Conservation (phyloP, 2,113 vertebrate species). For the Mus pahari region DNA sequence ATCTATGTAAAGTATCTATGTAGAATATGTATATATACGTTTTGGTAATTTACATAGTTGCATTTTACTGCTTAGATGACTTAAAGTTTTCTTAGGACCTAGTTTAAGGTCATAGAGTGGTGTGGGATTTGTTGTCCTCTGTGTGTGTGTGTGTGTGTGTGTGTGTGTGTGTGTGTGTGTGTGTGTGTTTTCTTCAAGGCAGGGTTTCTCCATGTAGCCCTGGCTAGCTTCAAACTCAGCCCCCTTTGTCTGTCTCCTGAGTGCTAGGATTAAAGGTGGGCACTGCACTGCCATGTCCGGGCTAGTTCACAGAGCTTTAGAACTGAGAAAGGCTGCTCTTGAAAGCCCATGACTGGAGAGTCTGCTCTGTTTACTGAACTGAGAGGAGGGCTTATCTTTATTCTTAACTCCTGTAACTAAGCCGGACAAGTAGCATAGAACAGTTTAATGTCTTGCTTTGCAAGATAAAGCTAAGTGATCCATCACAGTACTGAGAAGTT, state of each 20-base stretch:
- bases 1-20: too few relatives aligned
- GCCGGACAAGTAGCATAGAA: neutral
- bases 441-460: constrained; percentile 43
- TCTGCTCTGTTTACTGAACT: constrained; percentile 22
- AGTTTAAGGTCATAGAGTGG: neutral
- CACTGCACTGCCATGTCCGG: accelerated
- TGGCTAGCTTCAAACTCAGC: neutral
- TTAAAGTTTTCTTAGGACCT: constrained; percentile 44
- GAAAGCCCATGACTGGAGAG: neutral
- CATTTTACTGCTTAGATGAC: constrained; percentile 53
- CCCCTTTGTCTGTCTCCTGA: neutral
- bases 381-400: neutral
- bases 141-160: too few relatives aligned
- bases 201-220: neutral
- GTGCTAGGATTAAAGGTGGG: neutral
- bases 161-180: neutral
- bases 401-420: neutral
- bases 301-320: neutral
- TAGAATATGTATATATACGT: neutral
- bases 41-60: constrained; percentile 35
- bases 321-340: constrained; percentile 14
- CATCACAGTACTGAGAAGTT: neutral
- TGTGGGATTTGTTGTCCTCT: neutral
- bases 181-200: neutral
- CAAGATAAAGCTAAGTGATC: constrained; percentile 44